Conservation (phyloP, 2,888 invertebrate genomes). For the Tribolium freemani region DNA sequence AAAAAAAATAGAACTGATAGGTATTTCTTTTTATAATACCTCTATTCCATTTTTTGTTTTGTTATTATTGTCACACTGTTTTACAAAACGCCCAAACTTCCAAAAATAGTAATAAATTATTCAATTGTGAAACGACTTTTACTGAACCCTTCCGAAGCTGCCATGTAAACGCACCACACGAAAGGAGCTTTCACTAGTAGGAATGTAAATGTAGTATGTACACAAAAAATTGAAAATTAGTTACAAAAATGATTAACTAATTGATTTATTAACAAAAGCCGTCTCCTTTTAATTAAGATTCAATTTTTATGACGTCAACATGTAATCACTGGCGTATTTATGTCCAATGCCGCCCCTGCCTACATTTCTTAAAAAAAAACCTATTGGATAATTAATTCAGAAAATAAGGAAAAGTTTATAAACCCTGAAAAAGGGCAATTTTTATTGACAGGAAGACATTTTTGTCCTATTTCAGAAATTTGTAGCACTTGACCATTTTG, state of each 20-base stretch:
- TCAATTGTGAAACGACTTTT: neutral
- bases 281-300: no score
- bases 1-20: constrained; percentile 37
- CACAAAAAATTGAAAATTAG: neutral
- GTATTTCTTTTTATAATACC: constrained; percentile 38
- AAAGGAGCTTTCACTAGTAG: neutral
- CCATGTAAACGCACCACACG: neutral
- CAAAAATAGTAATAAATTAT: constrained; percentile 37
- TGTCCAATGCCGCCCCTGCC: no score
- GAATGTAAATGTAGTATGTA: neutral
- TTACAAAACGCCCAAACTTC: constrained; percentile 32
- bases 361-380: no score
- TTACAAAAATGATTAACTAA: neutral
- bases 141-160: neutral
- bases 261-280: no score
- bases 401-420: no score
- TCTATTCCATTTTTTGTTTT: constrained; percentile 41
- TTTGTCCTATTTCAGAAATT: no score
- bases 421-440: no score
- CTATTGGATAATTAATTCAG: no score
- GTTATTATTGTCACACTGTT: constrained; percentile 37
- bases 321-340: no score
- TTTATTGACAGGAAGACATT: no score
- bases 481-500: no score
- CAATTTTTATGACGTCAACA: no score